Evolutionary conservation across 2,113 vertebrate species (phyloP), one percentile per base, ranked within the genome.

Genomic region (Hemibagrus wyckioides): DNA sequence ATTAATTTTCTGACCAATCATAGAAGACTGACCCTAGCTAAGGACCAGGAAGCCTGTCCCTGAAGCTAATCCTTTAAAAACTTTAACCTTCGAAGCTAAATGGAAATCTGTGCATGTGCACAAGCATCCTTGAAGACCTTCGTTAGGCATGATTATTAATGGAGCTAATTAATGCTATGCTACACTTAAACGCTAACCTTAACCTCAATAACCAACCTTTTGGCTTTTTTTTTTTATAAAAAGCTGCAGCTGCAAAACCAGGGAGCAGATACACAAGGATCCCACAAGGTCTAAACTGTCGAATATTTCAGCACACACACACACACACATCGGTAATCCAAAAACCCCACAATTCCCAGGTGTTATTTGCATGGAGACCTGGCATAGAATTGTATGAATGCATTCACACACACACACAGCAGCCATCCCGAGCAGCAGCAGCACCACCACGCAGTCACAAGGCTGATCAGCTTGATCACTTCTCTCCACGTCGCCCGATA

Each of bases 401-500:
- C 44, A n/a, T 28, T n/a, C 28, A 77, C 28, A 15, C 13, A 77
- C 28, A n/a, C 28, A 8, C 7, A 3, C 14, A 79, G 15, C 41
- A 39, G n/a, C 52, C 19, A 57, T 80, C 25, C 2, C 11, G 21
- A 61, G 56, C 33, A 30, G 15, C 44, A 83, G 39, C 71, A 61
- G 56, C 33, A 30, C n/a, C 44, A 83, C 71, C 71, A 48, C 48
- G 41, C 81, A 59, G 41, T 83, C 82, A 83, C 19, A 13, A 69
- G 63, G 44, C 61, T 69, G 82, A 84, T 84, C 83, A 73, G 50
- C 65, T 73, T 84, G 67, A 84, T 84, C 89, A 89, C 87, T 88
- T 86, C 90, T 90, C 86, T 86, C 90, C 88, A 92, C 28, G 93
- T 94, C 91, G 92, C 92, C 93, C 92, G 91, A 93, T 92, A 95